These are phyloP conservation scores for Amphipyra berbera DNA, from an alignment of 2,888 invertebrate species.

Conservation along the genomic window DNA sequence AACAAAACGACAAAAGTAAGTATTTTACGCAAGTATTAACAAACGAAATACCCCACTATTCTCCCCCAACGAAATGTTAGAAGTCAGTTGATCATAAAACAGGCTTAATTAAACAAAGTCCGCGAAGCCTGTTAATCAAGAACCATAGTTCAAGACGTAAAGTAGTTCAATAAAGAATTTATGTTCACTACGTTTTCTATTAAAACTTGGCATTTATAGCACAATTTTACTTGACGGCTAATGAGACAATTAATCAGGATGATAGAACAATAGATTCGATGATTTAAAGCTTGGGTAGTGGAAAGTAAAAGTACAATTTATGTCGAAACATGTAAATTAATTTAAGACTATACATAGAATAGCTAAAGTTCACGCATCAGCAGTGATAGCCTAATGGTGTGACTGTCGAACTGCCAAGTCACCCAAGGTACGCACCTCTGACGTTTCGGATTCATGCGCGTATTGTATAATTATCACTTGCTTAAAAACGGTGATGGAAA, in stretches of 20 bases:
- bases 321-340: background rate
- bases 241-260: slow-evolving; percentile 42
- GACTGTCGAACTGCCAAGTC: too few relatives aligned
- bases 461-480: too few relatives aligned
- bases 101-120: slow-evolving; percentile 52
- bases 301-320: background rate
- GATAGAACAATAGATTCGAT: slow-evolving; percentile 22
- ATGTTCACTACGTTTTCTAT: slow-evolving; percentile 57
- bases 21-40: too few relatives aligned
- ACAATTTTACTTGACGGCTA: slow-evolving; percentile 16
- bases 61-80: slow-evolving; percentile 22
- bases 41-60: slow-evolving; percentile 11
- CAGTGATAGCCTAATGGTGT: too few relatives aligned
- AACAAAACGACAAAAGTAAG: too few relatives aligned
- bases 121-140: slow-evolving; percentile 52
- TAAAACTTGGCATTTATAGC: slow-evolving; percentile 55
- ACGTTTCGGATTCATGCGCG: too few relatives aligned
- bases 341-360: background rate
- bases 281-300: slow-evolving; percentile 6
- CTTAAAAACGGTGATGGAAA: too few relatives aligned
- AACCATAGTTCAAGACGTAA: slow-evolving; percentile 25
- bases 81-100: slow-evolving; percentile 54
- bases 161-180: slow-evolving; percentile 51
- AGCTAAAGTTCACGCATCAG: too few relatives aligned
- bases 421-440: too few relatives aligned